Conservation (phyloP, 2,888 invertebrate species). For the Leptinotarsa juncta region DNA sequence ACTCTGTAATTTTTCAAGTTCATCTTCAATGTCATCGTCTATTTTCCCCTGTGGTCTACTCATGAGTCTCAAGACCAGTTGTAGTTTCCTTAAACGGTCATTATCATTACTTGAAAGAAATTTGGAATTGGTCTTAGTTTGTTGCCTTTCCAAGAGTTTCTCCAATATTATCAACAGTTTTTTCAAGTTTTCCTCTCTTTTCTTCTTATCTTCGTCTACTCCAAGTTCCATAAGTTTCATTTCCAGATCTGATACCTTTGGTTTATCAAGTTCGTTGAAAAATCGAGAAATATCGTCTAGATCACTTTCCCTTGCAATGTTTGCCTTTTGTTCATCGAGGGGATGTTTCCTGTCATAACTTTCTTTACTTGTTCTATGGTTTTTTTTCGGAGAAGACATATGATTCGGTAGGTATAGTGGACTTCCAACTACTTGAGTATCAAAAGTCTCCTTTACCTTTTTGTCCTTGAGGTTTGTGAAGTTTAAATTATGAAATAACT, state of each 20-base stretch:
- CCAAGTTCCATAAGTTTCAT: slow-evolving; percentile 46
- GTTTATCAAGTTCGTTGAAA: slow-evolving; percentile 27
- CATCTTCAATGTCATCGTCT: slow-evolving; percentile 49
- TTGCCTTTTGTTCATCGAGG: background rate
- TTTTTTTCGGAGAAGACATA: slow-evolving; percentile 16
- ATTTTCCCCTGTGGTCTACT: slow-evolving; percentile 41
- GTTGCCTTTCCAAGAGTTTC: slow-evolving; percentile 21
- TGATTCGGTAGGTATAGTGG: slow-evolving; percentile 28
- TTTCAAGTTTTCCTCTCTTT: slow-evolving; percentile 42
- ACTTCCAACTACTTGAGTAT: slow-evolving; percentile 22
- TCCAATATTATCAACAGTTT: slow-evolving; percentile 17
- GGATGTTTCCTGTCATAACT: background rate
- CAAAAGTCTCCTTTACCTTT: slow-evolving; percentile 19
- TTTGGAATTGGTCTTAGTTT: slow-evolving; percentile 10
- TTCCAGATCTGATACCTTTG: slow-evolving; percentile 41
- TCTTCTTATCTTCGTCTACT: slow-evolving; percentile 45
- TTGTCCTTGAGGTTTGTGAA: slow-evolving; percentile 5
- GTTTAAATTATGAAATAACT: slow-evolving; percentile 33
- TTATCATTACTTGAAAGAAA: slow-evolving; percentile 29
- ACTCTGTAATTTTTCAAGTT: slow-evolving; percentile 53
- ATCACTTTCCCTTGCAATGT: slow-evolving; percentile 32
- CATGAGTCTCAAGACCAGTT: slow-evolving; percentile 23
- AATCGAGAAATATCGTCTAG: slow-evolving; percentile 35
- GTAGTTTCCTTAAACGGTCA: slow-evolving; percentile 34
- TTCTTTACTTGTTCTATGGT: background rate